phyloP scores from a whole-genome alignment of 2,113 vertebrate genomes.

The Thalassoma bifasciatum region DNA sequence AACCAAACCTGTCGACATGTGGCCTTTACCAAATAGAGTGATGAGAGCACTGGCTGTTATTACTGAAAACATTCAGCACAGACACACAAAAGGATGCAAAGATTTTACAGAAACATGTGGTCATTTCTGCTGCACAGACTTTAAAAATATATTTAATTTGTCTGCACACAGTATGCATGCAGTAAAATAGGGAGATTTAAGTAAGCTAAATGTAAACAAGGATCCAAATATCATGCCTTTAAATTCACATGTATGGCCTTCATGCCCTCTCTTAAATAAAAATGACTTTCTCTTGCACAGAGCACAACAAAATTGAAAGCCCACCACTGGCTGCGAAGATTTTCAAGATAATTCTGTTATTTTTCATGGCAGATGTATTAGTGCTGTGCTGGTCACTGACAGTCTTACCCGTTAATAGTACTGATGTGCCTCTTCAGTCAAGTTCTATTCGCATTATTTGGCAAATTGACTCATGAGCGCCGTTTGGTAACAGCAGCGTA shows the following conservation, averaged over 20 bases:
- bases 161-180: conserved; percentile 1
- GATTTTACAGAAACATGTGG: no score
- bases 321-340: conserved; percentile 28
- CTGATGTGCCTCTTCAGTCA: conserved; percentile 76
- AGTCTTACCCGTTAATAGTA: conserved; percentile 67
- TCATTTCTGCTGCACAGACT: not conserved
- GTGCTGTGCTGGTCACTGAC: conserved; percentile 70
- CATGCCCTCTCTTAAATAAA: conserved; percentile 33
- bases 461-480: conserved; percentile 84
- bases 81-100: not conserved
- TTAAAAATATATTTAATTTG: not conserved
- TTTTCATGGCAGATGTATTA: conserved; percentile 74
- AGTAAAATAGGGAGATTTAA: not conserved
- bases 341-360: conserved; percentile 56
- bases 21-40: no score
- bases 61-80: not conserved
- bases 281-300: conserved; percentile 31
- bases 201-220: conserved; percentile 52
- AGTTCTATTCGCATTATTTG: conserved; percentile 78
- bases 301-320: conserved; percentile 35
- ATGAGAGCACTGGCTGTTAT: not conserved
- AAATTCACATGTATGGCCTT: conserved; percentile 32
- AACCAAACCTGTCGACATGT: not conserved
- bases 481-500: conserved; percentile 79
- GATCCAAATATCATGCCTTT: conserved; percentile 30